Percentiles rank a stretch among this genome's conserved stretches.
Conservation (phyloP, 2,888 invertebrate species). For the Ptycholaimellus sp. region DNA sequence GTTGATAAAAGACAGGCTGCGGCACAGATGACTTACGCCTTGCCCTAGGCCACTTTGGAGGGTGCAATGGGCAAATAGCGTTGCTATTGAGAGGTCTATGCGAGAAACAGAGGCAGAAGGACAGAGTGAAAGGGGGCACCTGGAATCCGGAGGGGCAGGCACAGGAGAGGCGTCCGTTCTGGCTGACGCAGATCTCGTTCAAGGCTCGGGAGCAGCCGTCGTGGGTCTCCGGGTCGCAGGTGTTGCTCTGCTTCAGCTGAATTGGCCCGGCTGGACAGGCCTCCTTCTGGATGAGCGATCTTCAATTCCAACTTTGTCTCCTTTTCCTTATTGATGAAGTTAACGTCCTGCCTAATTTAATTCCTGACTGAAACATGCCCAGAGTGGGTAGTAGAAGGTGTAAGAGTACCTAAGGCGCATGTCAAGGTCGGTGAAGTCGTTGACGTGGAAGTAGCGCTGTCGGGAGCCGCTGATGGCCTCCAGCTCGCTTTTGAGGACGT, state of each 20-base stretch:
- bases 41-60: not conserved
- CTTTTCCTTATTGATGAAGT: too few relatives aligned
- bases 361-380: too few relatives aligned
- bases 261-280: slow-evolving; percentile 18
- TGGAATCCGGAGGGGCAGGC: slow-evolving; percentile 13
- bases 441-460: slow-evolving; percentile 3
- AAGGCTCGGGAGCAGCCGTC: slow-evolving; percentile 21
- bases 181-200: slow-evolving; percentile 19
- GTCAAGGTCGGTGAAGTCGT: slow-evolving; percentile 7
- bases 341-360: not conserved
- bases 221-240: slow-evolving; percentile 19
- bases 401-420: slow-evolving; percentile 2
- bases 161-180: too few relatives aligned
- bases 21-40: not conserved
- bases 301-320: too few relatives aligned
- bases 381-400: too few relatives aligned
- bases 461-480: slow-evolving; percentile 3
- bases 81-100: not conserved
- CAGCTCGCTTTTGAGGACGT: slow-evolving; percentile 16
- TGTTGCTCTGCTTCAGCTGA: slow-evolving; percentile 7
- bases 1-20: too few relatives aligned
- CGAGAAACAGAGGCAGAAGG: not conserved
- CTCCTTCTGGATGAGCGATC: slow-evolving; percentile 20
- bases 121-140: not conserved
- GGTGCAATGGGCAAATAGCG: not conserved